Conservation (phyloP, 1,140 invertebrate species). For the Caenorhabditis brenneri region DNA sequence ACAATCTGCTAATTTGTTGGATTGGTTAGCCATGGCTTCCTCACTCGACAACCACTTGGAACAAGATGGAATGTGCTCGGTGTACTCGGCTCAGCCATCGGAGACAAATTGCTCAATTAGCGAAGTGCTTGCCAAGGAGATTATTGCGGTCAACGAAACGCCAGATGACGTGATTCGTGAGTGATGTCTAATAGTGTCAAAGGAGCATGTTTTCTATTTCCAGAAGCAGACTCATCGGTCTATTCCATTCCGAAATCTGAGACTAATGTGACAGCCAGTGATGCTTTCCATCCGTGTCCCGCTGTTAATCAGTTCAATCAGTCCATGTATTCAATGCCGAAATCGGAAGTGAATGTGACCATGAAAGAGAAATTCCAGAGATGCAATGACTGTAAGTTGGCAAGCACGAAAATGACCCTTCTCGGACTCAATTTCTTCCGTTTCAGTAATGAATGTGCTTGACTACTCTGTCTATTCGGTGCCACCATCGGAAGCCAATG, state of each 20-base stretch:
- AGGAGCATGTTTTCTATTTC: background rate
- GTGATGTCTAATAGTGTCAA: background rate
- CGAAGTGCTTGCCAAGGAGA: constrained; percentile 1
- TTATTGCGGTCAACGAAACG: constrained; percentile 25
- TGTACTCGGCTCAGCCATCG: constrained; percentile 18
- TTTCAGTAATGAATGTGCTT: background rate
- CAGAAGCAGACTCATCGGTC: background rate
- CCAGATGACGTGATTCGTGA: constrained; percentile 34
- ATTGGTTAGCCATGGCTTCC: constrained; percentile 28
- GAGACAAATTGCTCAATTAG: constrained; percentile 34
- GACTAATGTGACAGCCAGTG: constrained; percentile 22
- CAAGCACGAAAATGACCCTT: no score
- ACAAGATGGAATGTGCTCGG: constrained; percentile 31
- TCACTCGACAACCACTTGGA: constrained; percentile 11
- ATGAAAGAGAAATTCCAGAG: background rate
- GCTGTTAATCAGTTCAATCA: background rate
- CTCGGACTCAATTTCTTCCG: background rate
- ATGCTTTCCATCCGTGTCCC: background rate
- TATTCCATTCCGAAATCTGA: constrained; percentile 1
- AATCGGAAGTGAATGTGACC: background rate
- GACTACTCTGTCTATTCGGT: constrained; percentile 19
- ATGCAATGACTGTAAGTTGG: background rate
- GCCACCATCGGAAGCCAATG: background rate
- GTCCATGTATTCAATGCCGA: background rate
- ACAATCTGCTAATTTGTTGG: background rate